Evolutionary conservation across 2,888 invertebrate species (phyloP), one percentile per base, ranked within the genome.

Genomic region (Chrysolina haemoptera): DNA sequence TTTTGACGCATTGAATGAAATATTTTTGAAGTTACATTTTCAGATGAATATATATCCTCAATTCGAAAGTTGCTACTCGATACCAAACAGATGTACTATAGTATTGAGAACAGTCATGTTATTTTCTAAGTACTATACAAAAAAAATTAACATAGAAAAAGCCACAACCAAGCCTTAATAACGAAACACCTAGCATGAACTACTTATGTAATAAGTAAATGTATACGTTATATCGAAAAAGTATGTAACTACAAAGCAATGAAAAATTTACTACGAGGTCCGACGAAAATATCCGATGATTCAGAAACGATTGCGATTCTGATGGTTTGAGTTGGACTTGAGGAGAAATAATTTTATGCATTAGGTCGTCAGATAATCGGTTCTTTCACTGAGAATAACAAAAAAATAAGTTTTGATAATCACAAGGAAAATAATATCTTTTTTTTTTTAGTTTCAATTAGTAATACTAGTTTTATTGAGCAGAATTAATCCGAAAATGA

Each of bases 181-280:
- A 78, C 73, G 75, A 76, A 78, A 79, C 77, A 79, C 80, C 80
- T 79, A 82, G 82, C 79, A 81, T 81, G 80, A 78, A 79, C 75
- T 75, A 73, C 70, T 68, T 73, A 76, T 74, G 18, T 48, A 50
- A 18, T 64, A 63, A 16, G 27, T 43, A 41, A 16, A 63, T 62
- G 62, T 64, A 48, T 65, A 65, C 10, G 20, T 48, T 65, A 65
- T 50, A 65, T 46, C 18, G 16, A 16, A 35, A 73, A 64, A 69
- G 12, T 69, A 69, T 41, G 35, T 59, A 59, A 59, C 59, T 59
- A 59, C 59, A 27, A 59, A 59, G 59, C 59, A n/a, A 50, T 50
- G 50, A 43, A 10, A 20, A 12, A 53, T 53, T 20, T 62, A 73
- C 68, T 59, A 59, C 22, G 59, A 9, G 10, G 8, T 27, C 12